These are phyloP conservation scores for Tachuris rubrigastra DNA, from an alignment of 2,113 vertebrate species.

Conservation along the genomic window DNA sequence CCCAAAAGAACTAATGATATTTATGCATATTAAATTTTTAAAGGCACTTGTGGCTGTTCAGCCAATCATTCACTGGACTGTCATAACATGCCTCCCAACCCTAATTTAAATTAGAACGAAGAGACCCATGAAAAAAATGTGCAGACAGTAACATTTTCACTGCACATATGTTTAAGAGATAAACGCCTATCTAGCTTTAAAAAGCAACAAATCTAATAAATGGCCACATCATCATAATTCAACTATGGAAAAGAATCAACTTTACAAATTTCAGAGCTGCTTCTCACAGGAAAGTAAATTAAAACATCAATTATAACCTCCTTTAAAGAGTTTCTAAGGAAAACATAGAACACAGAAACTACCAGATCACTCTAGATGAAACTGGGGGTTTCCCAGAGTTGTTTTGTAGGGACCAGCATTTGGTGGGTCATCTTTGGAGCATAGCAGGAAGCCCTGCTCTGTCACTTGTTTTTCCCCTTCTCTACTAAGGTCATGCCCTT, in stretches of 20 bases:
- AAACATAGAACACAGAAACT: background rate
- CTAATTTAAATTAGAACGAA: conserved; percentile 57
- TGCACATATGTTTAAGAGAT: conserved; percentile 40
- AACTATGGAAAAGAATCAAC: background rate
- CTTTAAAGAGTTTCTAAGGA: background rate
- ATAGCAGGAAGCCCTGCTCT: background rate
- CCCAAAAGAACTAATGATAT: conserved; percentile 62
- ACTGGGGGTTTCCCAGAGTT: background rate
- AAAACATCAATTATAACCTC: conserved; percentile 52
- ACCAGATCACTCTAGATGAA: background rate
- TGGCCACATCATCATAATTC: conserved; percentile 43
- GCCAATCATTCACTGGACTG: conserved; percentile 46
- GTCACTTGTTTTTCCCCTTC: background rate
- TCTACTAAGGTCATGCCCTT: background rate
- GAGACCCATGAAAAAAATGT: conserved; percentile 1
- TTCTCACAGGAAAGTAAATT: conserved; percentile 53
- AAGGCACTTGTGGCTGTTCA: conserved; percentile 36
- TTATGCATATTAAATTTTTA: conserved; percentile 67
- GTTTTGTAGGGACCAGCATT: background rate
- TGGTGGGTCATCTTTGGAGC: background rate
- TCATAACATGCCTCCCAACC: conserved; percentile 54
- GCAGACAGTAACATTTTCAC: conserved; percentile 40
- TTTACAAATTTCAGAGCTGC: conserved; percentile 21
- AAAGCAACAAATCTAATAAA: conserved; percentile 59
- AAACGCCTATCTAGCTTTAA: conserved; percentile 24